Base-by-base conservation (phyloP, 2,888 invertebrate genomes). In the Clanis bilineata region DNA sequence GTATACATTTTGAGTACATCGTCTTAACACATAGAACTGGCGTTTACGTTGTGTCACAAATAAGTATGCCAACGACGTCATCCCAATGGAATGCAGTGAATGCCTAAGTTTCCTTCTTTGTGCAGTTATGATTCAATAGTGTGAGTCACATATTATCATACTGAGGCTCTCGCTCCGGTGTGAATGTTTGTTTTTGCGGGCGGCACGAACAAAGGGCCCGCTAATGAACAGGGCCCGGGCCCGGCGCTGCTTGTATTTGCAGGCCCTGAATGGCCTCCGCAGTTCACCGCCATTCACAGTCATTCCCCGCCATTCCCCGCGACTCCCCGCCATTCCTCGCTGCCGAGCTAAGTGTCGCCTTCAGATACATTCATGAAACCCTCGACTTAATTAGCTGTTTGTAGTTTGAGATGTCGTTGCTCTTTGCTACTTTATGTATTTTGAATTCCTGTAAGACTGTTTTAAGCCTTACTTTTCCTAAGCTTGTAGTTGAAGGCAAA, bases 211-310 rank as follows among this genome's bases (percentile, higher is more conserved):
- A 79, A 79, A 79, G 69, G 77, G 70, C 68, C 57, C 61, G 70
- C 71, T 80, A 80, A 79, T 78, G 81, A 80, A 75, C 74, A 64
- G 69, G 36, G 66, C 59, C 63, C 60, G 69, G 36, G 66, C 59
- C 63, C 60, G 63, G 66, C 70, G 68, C 57, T 62, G 45, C 62
- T 56, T 56, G 64, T 76, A 70, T 73, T 74, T 71, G 68, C 72
- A 67, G 67, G 69, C 66, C 69, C 67, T 76, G 77, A 72, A 74
- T 72, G 67, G 69, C 65, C 62, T 47, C 15, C 47, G 6, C 36
- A 10, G 36, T 12, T 44, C 44, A 9, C 15, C 15, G 25, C 28
- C 25, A 28, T 47, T 15, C 12, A 0, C 18, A 5, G 41, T 6
- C 18, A 41, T 5, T 21, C 43, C 1, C 15, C 15, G 3, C 25